Percentiles rank a stretch among this genome's conserved stretches.
Evolutionary conservation across 1,140 invertebrate species (phyloP).

Genomic region (Drosophila pseudoobscura): DNA sequence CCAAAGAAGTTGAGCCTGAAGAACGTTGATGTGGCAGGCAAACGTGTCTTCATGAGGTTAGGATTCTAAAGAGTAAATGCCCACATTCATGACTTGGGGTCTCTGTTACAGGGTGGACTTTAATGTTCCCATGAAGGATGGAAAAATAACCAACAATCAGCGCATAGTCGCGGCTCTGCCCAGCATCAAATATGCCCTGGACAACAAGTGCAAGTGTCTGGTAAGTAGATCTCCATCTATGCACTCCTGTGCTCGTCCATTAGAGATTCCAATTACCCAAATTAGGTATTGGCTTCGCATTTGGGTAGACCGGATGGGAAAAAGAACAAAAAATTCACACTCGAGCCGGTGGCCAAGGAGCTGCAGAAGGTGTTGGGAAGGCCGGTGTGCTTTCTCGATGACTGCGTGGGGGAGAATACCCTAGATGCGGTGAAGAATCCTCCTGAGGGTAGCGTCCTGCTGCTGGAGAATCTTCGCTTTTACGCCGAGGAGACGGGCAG

Average conservation of each 20-base stretch:
- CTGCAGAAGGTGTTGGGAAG: conserved; percentile 93
- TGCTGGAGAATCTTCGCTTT: conserved; percentile 98
- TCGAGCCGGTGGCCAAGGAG: conserved; percentile 96
- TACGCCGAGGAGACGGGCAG: conserved; percentile 99
- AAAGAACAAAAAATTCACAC: conserved; percentile 92
- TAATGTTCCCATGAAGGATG: conserved; percentile 98
- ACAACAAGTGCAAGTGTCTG: conserved; percentile 96
- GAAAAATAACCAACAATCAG: conserved; percentile 97
- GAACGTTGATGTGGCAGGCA: conserved; percentile 88
- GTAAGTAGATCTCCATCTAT: conserved; percentile 43
- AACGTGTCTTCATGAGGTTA: conserved; percentile 92
- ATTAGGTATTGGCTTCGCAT: conserved; percentile 94
- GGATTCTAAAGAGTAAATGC: not conserved
- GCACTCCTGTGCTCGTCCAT: not conserved
- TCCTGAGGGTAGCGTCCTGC: conserved; percentile 91
- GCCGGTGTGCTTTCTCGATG: conserved; percentile 94
- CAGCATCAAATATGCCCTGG: conserved; percentile 95
- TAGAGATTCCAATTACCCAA: not conserved
- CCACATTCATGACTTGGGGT: not conserved
- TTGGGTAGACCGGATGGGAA: conserved; percentile 97
- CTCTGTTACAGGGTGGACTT: conserved; percentile 94
- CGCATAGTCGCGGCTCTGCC: conserved; percentile 98
- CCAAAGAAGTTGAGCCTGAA: conserved; percentile 92
- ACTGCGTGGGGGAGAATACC: conserved; percentile 96
- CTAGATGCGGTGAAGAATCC: conserved; percentile 95